phyloP scores from a whole-genome alignment of 2,888 invertebrate species.

The Drosophila putrida region DNA sequence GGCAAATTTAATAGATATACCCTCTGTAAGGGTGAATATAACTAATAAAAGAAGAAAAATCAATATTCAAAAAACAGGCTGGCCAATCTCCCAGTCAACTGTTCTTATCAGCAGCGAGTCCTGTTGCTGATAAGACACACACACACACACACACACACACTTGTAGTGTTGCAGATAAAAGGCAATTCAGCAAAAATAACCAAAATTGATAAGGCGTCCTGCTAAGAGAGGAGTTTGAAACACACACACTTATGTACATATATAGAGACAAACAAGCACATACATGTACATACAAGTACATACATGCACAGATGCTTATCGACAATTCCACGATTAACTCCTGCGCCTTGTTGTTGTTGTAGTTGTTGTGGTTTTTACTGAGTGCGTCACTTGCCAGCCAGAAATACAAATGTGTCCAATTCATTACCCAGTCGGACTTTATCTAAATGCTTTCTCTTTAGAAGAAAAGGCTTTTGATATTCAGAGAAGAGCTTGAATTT shows the following conservation, averaged over 20 bases:
- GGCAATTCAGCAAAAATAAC: constrained; percentile 54
- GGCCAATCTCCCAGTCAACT: constrained; percentile 1
- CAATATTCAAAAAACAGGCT: constrained; percentile 18
- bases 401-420: background rate
- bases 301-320: constrained; percentile 42
- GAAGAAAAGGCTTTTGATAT: background rate
- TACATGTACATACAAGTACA: constrained; percentile 1
- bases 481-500: background rate
- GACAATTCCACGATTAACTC: constrained; percentile 42
- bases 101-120: constrained; percentile 65
- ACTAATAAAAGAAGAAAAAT: constrained; percentile 16
- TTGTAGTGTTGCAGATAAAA: constrained; percentile 45
- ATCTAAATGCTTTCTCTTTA: too few relatives aligned
- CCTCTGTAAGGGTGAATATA: too few relatives aligned
- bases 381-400: constrained; percentile 36
- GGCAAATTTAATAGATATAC: too few relatives aligned
- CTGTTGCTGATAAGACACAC: constrained; percentile 57
- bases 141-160: background rate
- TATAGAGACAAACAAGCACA: constrained; percentile 8
- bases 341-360: constrained; percentile 35
- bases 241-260: constrained; percentile 9
- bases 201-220: constrained; percentile 64
- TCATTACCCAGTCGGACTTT: constrained; percentile 35
- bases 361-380: constrained; percentile 9
- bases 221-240: constrained; percentile 24